A percentile compares a stretch with the other conserved stretches of the same genome.
Evolutionary conservation across 2,888 invertebrate genomes (phyloP).

Genomic region (Coelinius sp.): DNA sequence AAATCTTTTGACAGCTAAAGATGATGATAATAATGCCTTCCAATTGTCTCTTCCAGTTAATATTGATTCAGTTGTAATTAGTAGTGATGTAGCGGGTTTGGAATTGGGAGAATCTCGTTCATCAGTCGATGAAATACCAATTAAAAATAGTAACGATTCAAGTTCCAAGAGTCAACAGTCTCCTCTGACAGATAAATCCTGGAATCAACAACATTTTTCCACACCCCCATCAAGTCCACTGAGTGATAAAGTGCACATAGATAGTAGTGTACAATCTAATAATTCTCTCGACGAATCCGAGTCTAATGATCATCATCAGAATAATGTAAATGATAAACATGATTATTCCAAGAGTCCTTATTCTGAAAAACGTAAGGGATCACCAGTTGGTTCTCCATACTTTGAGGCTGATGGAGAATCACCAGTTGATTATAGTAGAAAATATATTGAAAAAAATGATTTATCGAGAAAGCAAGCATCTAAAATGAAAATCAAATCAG

Average conservation of each 20-base stretch:
- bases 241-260: not conserved
- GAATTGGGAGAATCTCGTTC: not conserved
- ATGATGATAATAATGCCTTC: constrained; percentile 63
- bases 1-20: constrained; percentile 87
- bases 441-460: constrained; percentile 70
- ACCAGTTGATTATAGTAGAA: constrained; percentile 75
- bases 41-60: not conserved
- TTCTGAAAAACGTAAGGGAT: constrained; percentile 16
- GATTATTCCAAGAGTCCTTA: not conserved
- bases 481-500: constrained; percentile 44
- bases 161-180: not conserved
- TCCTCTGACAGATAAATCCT: constrained; percentile 20
- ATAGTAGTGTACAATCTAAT: not conserved
- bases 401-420: constrained; percentile 68
- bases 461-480: constrained; percentile 37
- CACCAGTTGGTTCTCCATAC: constrained; percentile 25
- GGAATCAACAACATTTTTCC: constrained; percentile 8
- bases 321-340: not conserved
- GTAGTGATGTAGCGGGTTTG: not conserved
- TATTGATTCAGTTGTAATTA: not conserved
- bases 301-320: not conserved
- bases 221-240: constrained; percentile 21
- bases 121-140: not conserved
- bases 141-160: not conserved
- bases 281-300: not conserved